A percentile compares a stretch with the other conserved stretches of the same genome.
Evolutionary conservation across 2,888 invertebrate genomes (phyloP).

Genomic region (Clivina fossor): DNA sequence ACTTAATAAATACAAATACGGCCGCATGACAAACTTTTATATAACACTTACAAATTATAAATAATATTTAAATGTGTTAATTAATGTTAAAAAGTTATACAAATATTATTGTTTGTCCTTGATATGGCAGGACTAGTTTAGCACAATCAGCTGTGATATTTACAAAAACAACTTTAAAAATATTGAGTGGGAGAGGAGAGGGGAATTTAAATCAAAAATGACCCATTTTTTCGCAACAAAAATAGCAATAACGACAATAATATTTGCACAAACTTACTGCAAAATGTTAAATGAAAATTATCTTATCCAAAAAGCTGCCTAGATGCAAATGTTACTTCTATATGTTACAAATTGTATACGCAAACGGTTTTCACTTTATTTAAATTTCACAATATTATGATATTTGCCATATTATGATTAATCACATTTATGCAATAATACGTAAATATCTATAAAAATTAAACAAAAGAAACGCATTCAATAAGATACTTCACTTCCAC

Average conservation of each 20-base stretch:
- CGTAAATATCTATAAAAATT: background rate
- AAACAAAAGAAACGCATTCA: background rate
- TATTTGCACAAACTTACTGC: background rate
- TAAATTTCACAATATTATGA: no score
- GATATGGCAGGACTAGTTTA: constrained; percentile 10
- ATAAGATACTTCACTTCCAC: background rate
- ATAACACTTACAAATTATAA: background rate
- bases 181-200: background rate
- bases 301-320: constrained; percentile 2
- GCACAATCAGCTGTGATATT: constrained; percentile 28
- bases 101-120: constrained; percentile 10
- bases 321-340: no score
- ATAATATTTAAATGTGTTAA: background rate
- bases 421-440: no score
- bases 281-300: background rate
- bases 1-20: background rate
- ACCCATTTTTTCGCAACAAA: constrained; percentile 18
- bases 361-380: no score
- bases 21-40: background rate
- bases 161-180: constrained; percentile 22
- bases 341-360: no score
- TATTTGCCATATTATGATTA: no score
- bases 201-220: constrained; percentile 13
- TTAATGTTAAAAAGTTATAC: background rate
- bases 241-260: background rate